Evolutionary conservation across 64 coral and sea anemone genomes (phyloP).

Genomic region (Cladopsammia gracilis): DNA sequence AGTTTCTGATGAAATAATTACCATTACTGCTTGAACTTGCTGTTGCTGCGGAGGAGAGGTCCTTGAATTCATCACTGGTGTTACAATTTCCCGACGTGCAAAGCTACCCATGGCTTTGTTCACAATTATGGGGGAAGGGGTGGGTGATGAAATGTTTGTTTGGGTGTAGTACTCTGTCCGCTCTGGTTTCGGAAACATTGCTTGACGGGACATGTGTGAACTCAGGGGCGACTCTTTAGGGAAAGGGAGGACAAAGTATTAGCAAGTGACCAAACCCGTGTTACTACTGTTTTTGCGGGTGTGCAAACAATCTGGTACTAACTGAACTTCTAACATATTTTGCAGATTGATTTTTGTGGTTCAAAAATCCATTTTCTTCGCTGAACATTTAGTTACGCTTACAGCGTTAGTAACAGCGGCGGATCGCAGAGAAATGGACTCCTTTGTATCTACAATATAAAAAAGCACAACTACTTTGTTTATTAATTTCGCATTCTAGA

Average conservation of each 20-base stretch:
- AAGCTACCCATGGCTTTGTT: conserved; percentile 98
- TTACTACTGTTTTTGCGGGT: too few relatives aligned
- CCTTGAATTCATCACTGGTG: conserved; percentile 67
- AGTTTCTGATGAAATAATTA: background rate
- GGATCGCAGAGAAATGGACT: too few relatives aligned
- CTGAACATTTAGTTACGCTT: too few relatives aligned
- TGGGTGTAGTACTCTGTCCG: background rate
- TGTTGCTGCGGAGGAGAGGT: conserved; percentile 44
- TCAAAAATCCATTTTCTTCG: too few relatives aligned
- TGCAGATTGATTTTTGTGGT: too few relatives aligned
- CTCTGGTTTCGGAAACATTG: conserved; percentile 87
- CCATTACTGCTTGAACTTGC: conserved; percentile 53
- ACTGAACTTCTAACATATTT: too few relatives aligned
- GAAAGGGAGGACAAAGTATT: conserved; percentile 67
- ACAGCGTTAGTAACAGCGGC: too few relatives aligned
- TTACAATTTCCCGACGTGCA: conserved; percentile 91
- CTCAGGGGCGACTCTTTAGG: conserved; percentile 88
- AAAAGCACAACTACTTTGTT: too few relatives aligned
- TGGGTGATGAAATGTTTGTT: conserved; percentile 1
- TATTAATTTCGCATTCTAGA: too few relatives aligned
- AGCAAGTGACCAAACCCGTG: background rate
- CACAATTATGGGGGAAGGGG: conserved; percentile 72
- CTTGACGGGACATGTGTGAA: conserved; percentile 96
- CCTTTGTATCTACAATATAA: too few relatives aligned
- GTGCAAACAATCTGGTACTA: too few relatives aligned